Evolutionary conservation across 2,888 invertebrate species (phyloP), one percentile per base, ranked within the genome.

Genomic region (Abrostola tripartita): DNA sequence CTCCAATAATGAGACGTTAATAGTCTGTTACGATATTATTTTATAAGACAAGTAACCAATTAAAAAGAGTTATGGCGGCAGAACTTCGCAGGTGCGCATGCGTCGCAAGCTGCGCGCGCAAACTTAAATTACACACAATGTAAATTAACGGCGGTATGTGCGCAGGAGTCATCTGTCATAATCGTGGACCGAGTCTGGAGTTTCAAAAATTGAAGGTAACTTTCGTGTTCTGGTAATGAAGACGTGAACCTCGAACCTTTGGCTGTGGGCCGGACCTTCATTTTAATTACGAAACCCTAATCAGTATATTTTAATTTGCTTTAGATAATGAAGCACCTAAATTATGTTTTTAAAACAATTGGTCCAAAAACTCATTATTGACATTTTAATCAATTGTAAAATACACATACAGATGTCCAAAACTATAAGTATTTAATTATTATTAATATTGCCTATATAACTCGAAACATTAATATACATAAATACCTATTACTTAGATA

Each of bases 61-160:
- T 88, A 85, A 82, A 71, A 84, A 85, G 84, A 87, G 62, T 83
- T 80, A 88, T 87, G 82, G 77, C 78, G 71, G 69, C 64, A 49
- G 44, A 52, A 58, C 52, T 68, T 78, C 79, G 88, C 89, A 88
- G 88, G 89, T 88, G 88, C 78, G 66, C 62, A 61, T 42, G 66
- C 52, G 24, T 24, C 24, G 83, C 86, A 88, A 87, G 88, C 84
- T 88, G 89, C 84, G 79, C 78, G 71, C 69, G 68, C 78, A 74
- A 69, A 76, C 41, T 75, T 71, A 74, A 74, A 77, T 74, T 77
- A 76, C 73, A 57, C 72, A 67, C 68, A 71, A 78, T 78, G 79
- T 78, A 79, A 79, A 84, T 85, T 81, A 79, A 76, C 51, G 53
- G 53, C 42, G 60, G 65, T 68, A 68, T 70, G 57, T 63, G 59